Evolutionary conservation across 2,888 invertebrate genomes (phyloP).

Genomic region (Parasteatoda lunata): DNA sequence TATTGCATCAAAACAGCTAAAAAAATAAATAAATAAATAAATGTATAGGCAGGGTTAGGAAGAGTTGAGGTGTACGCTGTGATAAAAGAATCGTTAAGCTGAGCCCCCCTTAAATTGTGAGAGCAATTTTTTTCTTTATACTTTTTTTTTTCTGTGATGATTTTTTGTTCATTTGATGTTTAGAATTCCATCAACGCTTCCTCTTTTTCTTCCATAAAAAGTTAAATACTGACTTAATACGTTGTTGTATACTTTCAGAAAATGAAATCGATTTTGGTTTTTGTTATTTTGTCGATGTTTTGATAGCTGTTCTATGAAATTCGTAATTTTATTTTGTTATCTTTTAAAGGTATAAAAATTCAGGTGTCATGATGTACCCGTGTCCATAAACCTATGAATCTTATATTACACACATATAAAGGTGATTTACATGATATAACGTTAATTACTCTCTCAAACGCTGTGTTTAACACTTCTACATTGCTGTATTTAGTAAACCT

Average conservation of each 20-base stretch:
- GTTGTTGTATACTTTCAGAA: neutral
- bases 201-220: neutral
- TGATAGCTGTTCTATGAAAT: no score
- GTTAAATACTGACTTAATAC: neutral
- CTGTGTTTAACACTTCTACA: no score
- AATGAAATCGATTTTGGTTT: neutral
- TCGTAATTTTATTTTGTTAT: no score
- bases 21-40: neutral
- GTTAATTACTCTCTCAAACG: no score
- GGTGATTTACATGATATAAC: no score
- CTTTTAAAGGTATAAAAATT: no score
- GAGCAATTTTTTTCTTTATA: conserved; percentile 11
- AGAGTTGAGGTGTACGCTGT: conserved; percentile 10
- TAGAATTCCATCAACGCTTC: neutral
- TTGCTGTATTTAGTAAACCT: no score
- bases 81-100: conserved; percentile 57
- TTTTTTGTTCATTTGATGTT: conserved; percentile 5
- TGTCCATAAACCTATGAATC: no score
- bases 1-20: conserved; percentile 25
- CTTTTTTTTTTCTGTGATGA: neutral
- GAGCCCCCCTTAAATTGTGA: conserved; percentile 37
- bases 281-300: neutral
- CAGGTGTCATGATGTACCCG: no score
- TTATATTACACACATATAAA: no score
- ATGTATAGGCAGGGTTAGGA: neutral